Evolutionary conservation across 2,113 vertebrate genomes (phyloP).

Genomic region (Numida meleagris): DNA sequence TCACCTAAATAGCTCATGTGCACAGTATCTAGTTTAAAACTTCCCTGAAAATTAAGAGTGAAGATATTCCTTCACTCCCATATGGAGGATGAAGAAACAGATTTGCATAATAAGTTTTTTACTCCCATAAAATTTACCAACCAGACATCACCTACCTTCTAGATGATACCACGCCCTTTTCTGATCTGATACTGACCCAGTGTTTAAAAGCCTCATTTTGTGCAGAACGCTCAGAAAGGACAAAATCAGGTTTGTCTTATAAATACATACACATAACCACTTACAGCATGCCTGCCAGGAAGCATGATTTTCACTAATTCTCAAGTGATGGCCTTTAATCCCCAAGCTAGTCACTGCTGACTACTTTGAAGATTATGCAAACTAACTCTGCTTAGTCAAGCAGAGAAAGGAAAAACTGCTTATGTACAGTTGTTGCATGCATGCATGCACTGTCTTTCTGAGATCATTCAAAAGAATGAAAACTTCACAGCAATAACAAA

Average conservation of each 20-base stretch:
- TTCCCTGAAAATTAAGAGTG: background rate
- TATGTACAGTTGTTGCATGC: background rate
- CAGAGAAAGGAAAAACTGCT: background rate
- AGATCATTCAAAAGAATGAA: background rate
- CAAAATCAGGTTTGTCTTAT: background rate
- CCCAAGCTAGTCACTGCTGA: background rate
- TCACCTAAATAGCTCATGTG: background rate
- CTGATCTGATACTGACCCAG: background rate
- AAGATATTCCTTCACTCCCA: background rate
- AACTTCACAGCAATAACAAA: background rate
- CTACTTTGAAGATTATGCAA: background rate
- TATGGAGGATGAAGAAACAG: background rate
- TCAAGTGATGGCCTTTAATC: no score
- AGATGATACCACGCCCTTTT: background rate
- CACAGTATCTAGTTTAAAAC: background rate
- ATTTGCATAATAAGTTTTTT: background rate
- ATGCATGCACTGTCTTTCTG: background rate
- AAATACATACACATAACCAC: background rate
- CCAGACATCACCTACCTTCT: background rate
- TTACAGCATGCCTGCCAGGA: background rate
- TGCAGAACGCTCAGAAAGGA: background rate
- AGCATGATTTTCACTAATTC: background rate
- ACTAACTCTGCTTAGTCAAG: background rate
- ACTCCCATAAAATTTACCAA: background rate
- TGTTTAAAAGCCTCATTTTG: background rate